phyloP scores from a whole-genome alignment of 2,113 vertebrate genomes.

The Nothocercus julius region DNA sequence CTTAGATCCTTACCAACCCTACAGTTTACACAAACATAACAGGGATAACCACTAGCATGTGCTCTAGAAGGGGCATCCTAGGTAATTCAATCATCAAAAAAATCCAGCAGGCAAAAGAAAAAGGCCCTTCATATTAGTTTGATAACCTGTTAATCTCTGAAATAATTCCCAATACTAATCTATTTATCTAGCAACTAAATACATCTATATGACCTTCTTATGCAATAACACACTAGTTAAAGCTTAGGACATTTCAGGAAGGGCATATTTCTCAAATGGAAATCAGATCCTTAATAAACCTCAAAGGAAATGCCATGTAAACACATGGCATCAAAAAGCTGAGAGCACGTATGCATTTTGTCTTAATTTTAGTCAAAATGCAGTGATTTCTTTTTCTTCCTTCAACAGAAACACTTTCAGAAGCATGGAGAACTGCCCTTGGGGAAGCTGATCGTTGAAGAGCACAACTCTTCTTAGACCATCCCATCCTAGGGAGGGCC shows the following conservation, averaged over 20 bases:
- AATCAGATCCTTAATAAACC: background rate
- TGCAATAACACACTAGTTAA: background rate
- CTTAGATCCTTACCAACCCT: background rate
- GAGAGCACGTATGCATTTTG: background rate
- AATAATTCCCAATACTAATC: background rate
- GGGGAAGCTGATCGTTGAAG: background rate
- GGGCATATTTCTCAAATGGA: background rate
- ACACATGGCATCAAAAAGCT: background rate
- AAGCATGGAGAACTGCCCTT: background rate
- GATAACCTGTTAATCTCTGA: background rate
- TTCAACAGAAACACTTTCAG: background rate
- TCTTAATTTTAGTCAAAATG: background rate
- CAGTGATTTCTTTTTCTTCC: background rate
- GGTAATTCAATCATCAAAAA: background rate
- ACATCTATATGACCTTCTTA: background rate
- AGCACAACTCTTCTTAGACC: background rate
- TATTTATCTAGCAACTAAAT: background rate
- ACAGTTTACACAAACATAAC: background rate
- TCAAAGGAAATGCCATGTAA: background rate
- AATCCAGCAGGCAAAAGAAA: background rate
- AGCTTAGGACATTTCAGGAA: background rate
- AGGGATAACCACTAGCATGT: background rate
- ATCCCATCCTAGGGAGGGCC: background rate
- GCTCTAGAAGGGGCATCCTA: background rate
- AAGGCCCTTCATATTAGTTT: background rate